phyloP scores from a whole-genome alignment of 2,888 invertebrate species.

The Apotomis turbidana region DNA sequence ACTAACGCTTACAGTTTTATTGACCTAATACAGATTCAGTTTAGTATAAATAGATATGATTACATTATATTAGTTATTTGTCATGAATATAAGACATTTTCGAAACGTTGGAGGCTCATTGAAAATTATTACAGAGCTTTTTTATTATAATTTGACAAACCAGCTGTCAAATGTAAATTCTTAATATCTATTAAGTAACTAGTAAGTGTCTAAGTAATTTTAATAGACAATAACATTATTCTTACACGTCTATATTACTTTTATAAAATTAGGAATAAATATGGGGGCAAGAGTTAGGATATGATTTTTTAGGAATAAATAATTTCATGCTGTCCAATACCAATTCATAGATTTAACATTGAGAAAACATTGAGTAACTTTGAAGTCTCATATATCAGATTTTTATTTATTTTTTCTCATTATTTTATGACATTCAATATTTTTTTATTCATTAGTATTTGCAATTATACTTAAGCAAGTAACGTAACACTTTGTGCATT shows the following conservation, averaged over 20 bases:
- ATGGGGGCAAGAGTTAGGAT: conserved; percentile 27
- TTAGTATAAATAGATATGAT: conserved; percentile 44
- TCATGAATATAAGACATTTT: conserved; percentile 55
- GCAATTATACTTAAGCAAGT: too few species aligned
- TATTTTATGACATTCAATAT: too few species aligned
- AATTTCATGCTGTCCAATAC: conserved; percentile 9
- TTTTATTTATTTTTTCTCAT: too few species aligned
- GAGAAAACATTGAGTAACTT: too few species aligned
- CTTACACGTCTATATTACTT: not conserved
- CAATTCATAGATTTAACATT: too few species aligned
- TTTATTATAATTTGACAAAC: conserved; percentile 22
- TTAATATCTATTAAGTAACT: conserved; percentile 11
- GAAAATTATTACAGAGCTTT: conserved; percentile 21
- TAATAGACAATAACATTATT: not conserved
- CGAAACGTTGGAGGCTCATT: conserved; percentile 33
- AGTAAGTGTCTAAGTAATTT: not conserved
- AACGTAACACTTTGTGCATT: too few species aligned
- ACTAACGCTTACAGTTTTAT: conserved; percentile 1
- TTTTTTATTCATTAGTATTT: too few species aligned
- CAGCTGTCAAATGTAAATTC: conserved; percentile 27
- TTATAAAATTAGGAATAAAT: conserved; percentile 17
- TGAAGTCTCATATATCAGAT: too few species aligned
- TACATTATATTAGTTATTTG: conserved; percentile 55
- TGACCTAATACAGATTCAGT: conserved; percentile 31
- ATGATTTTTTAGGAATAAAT: conserved; percentile 21